Evolutionary conservation across 2,113 vertebrate genomes (phyloP), one percentile per base, ranked within the genome.

Genomic region (Nesogale talazaci): DNA sequence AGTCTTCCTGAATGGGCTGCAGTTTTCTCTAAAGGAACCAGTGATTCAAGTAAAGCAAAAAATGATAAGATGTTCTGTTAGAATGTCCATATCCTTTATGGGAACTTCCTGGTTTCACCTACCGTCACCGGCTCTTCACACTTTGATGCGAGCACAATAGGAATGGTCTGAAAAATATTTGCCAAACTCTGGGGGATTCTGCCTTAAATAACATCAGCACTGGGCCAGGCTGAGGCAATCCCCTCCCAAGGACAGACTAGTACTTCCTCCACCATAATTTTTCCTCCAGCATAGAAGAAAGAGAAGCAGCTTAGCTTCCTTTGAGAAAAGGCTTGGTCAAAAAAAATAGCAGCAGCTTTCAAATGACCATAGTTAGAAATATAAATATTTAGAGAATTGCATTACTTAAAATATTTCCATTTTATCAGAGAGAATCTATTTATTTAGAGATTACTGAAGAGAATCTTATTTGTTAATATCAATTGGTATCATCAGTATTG

Each of bases 321-420:
- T 0, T 57, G 52, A 90, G 42, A 95, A 84, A 90, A 14, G 63
- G 2, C n/a, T 46, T 31, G 2, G 4, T 75, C 36, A 72, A 61
- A 38, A 31, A 15, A 9, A 75, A 8, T 65, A 36, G 74, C 1
- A 85, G 17, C 36, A 78, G 36, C 23, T 86, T 88, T 76, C 38
- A 63, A 36, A 29, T 67, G 80, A 89, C 91, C 57, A 22, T 10
- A 46, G 23, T 29, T 46, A 16, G 31, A 16, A 46, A 69, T 86
- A 57, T 57, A 27, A 86, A 36, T 78, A 88, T 93, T 88, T 87
- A 40, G 17, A 79, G n/a, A 94, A 83, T 85, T 42, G 0, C 27
- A 86, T 34, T 74, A n/a, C 76, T 94, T 74, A 81, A 67, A 56
- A 70, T 23, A 61, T 0, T 92, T 46, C 25, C 63, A 52, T 52